phyloP scores from a whole-genome alignment of 2,888 invertebrate genomes.

The Mayetiola destructor region DNA sequence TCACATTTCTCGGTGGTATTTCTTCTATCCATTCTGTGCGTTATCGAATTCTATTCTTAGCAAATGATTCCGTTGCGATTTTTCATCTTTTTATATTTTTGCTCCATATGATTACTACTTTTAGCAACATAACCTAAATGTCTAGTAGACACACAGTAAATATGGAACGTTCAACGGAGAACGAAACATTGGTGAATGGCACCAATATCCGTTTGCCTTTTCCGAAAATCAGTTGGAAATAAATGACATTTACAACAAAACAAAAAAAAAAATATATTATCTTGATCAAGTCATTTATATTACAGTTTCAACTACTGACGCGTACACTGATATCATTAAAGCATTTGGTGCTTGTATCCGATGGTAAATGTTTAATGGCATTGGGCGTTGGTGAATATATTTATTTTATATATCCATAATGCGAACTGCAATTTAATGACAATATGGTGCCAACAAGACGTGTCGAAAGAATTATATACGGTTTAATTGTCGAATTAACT shows the following conservation, averaged over 20 bases:
- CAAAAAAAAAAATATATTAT: too few species aligned
- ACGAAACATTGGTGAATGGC: too few species aligned
- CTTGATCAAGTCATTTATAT: constrained; percentile 11
- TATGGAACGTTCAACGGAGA: too few species aligned
- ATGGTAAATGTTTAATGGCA: too few species aligned
- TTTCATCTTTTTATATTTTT: neutral
- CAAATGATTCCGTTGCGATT: neutral
- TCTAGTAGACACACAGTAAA: too few species aligned
- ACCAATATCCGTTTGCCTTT: neutral
- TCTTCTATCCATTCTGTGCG: neutral
- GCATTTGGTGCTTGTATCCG: too few species aligned
- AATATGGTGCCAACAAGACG: neutral
- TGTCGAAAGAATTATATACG: neutral
- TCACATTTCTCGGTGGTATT: neutral
- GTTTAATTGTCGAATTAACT: constrained; percentile 1
- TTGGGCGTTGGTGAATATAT: constrained; percentile 2
- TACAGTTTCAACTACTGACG: constrained; percentile 6
- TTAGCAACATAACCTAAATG: too few species aligned
- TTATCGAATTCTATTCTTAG: neutral
- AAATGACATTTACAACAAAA: constrained; percentile 6
- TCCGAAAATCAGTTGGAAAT: neutral
- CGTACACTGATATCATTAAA: too few species aligned
- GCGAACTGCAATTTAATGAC: constrained; percentile 5
- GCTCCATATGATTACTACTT: too few species aligned
- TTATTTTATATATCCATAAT: neutral